These are phyloP conservation scores for Lampris megalopsis DNA, from an alignment of 2,113 vertebrate genomes.

Conservation along the genomic window DNA sequence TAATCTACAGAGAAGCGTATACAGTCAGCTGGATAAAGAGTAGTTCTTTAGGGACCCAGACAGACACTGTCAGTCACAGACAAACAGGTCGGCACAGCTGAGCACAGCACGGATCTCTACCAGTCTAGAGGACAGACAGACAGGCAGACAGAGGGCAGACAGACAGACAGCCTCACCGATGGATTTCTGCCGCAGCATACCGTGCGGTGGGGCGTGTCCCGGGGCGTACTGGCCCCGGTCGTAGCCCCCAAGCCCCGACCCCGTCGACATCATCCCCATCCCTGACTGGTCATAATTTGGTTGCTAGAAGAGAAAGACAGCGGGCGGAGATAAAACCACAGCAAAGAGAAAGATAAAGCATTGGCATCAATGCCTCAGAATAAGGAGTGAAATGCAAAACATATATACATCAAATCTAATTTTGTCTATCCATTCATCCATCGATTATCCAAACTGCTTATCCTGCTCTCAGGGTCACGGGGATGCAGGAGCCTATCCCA, in stretches of 20 bases:
- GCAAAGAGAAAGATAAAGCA: neutral
- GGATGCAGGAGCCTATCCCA: too few species aligned
- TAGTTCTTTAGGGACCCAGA: conserved; percentile 29
- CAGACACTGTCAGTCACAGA: conserved; percentile 51
- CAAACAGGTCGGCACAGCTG: conserved; percentile 65
- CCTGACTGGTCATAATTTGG: conserved; percentile 87
- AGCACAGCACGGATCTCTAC: conserved; percentile 54
- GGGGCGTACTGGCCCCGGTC: conserved; percentile 89
- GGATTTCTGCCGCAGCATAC: conserved; percentile 92
- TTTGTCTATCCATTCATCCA: too few species aligned
- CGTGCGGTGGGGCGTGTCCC: conserved; percentile 84
- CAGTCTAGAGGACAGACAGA: conserved; percentile 72
- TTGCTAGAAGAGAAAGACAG: conserved; percentile 66
- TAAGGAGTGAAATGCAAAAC: neutral
- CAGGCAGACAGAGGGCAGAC: conserved; percentile 69
- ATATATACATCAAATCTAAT: too few species aligned
- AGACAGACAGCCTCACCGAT: conserved; percentile 89
- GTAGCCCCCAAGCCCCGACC: conserved; percentile 82
- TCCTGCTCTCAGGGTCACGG: too few species aligned
- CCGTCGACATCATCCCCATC: conserved; percentile 79
- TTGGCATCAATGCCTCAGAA: neutral
- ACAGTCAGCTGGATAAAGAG: conserved; percentile 19
- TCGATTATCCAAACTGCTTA: too few species aligned
- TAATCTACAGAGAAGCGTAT: neutral
- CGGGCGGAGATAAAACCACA: neutral